Base-by-base conservation (phyloP, 92 coral and sea anemone species). In the Actinostola sp. region DNA sequence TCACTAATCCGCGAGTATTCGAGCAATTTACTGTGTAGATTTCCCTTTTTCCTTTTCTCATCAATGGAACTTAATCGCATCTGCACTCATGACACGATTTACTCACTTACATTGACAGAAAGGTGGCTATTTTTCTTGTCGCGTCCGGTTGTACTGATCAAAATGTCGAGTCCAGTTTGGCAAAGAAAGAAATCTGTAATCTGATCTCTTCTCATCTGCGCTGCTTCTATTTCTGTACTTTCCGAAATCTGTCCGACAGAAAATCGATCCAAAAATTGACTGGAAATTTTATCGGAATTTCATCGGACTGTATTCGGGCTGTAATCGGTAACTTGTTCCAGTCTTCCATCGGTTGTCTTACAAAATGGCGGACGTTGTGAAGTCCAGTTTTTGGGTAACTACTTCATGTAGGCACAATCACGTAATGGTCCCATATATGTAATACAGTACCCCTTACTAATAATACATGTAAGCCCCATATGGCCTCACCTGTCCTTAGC, bases 281-380 rank as follows among this genome's bases (percentile, higher is more conserved):
- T 7, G n/a, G n/a, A n/a, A n/a, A n/a, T n/a, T n/a, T n/a, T n/a
- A 16, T 72, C 53, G 32, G 70, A 32, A 68, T n/a, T 39, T 32
- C 14, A 16, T 78, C 83, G 69, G 51, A 41, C 0, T 16, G 1
- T 20, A 50, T 7, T 28, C 55, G 67, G 43, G 44, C 27, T 6
- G 45, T 30, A 12, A 27, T 27, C 63, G 25, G 41, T 20, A 44
- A 32, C 43, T 52, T 20, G 58, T 16, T 26, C 28, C 63, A 60
- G 77, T 71, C 67, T 32, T 27, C 51, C n/a, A 4, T 56, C 67
- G 66, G 55, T 11, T 28, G 56, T 60, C 41, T 27, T 53, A 39
- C 64, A 84, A 78, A 13, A 79, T 79, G 86, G 82, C 82, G 84
- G 81, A 76, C 52, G 8, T 42, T 45, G 26, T 28, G 39, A 78